These are phyloP conservation scores for Achlya flavicornis DNA, from an alignment of 2,888 invertebrate species.

Conservation along the genomic window DNA sequence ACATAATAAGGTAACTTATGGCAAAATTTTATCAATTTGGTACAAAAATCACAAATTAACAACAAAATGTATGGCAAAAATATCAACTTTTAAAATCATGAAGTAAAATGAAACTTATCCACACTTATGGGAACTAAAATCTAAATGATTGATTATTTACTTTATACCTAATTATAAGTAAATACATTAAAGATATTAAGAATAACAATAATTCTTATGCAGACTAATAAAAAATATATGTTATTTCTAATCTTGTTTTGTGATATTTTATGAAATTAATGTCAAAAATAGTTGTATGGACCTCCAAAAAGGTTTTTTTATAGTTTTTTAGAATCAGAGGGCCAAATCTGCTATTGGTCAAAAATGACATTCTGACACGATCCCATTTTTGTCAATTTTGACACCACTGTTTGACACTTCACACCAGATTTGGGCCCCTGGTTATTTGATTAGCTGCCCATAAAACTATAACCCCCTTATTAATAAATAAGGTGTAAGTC, in stretches of 20 bases:
- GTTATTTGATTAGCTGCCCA: neutral
- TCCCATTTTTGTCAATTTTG: too few relatives aligned
- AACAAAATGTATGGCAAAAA: neutral
- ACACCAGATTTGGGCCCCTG: neutral
- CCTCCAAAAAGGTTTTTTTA: neutral
- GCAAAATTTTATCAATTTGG: conserved; percentile 2
- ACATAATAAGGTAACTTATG: neutral
- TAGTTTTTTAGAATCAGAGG: too few relatives aligned
- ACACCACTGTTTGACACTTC: too few relatives aligned
- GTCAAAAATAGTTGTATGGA: neutral
- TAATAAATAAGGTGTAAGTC: too few relatives aligned
- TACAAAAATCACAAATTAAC: neutral
- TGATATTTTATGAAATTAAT: too few relatives aligned
- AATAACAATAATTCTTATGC: neutral
- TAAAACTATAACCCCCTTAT: neutral
- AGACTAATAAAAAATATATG: neutral
- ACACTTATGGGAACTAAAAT: neutral
- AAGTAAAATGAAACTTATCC: neutral
- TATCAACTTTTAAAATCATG: neutral
- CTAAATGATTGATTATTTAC: neutral
- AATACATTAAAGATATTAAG: neutral
- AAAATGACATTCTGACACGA: too few relatives aligned
- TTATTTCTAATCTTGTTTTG: too few relatives aligned
- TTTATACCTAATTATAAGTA: neutral
- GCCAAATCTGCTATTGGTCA: too few relatives aligned